Percentiles rank a stretch among this genome's conserved stretches.
phyloP scores from a whole-genome alignment of 1,140 invertebrate species.

The Sogatella furcifera region DNA sequence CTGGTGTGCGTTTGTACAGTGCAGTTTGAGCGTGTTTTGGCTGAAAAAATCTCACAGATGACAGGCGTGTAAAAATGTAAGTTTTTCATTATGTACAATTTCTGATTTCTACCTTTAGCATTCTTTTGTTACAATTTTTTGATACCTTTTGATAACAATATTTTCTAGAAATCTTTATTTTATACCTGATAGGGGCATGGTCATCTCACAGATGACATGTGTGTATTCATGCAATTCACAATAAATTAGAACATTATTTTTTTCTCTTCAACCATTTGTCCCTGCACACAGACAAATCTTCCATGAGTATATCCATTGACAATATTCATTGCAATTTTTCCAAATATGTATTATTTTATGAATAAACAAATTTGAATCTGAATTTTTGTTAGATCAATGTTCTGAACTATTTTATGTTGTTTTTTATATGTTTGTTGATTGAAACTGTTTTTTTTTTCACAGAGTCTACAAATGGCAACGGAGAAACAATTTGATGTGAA shows the following conservation, averaged over 20 bases:
- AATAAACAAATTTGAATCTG: too few species aligned
- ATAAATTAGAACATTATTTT: conserved; percentile 5
- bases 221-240: conserved; percentile 11
- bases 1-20: neutral
- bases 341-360: too few species aligned
- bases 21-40: conserved; percentile 6
- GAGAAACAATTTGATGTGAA: conserved; percentile 14
- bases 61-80: conserved; percentile 11
- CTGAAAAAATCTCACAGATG: conserved; percentile 8
- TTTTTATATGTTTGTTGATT: conserved; percentile 11
- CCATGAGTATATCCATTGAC: too few species aligned
- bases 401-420: conserved; percentile 11
- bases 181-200: conserved; percentile 10
- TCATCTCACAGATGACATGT: conserved; percentile 11
- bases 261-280: conserved; percentile 11
- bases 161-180: conserved; percentile 11
- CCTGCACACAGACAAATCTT: too few species aligned
- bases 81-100: conserved; percentile 6
- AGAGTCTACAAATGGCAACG: conserved; percentile 3
- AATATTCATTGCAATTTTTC: too few species aligned
- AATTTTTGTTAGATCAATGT: conserved; percentile 7
- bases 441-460: conserved; percentile 9
- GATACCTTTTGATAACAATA: conserved; percentile 13
- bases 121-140: conserved; percentile 9
- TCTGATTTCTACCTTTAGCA: conserved; percentile 6